Evolutionary conservation across 2,113 vertebrate genomes (phyloP).

Genomic region (Zosterops hypoxanthus): DNA sequence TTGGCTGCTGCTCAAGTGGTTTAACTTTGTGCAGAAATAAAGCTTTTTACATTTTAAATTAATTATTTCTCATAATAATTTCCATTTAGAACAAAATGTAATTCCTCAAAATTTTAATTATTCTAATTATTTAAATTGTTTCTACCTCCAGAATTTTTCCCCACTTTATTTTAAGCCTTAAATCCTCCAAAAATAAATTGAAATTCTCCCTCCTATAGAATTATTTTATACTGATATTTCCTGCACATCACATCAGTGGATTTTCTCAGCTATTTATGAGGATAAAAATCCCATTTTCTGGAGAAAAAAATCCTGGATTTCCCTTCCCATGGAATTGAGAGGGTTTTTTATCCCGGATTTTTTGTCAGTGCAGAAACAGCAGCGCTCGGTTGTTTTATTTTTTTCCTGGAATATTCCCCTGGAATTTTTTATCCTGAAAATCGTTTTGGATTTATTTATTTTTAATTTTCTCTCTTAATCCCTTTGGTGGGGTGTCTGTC

Average conservation of each 20-base stretch:
- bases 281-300: neutral
- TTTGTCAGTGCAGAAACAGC: neutral
- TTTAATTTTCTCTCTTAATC: neutral
- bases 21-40: neutral
- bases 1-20: neutral
- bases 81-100: fast-evolving
- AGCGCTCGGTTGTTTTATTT: neutral
- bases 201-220: neutral
- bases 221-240: neutral
- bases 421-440: neutral
- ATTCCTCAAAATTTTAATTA: neutral
- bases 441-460: neutral
- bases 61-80: neutral
- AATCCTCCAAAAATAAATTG: neutral
- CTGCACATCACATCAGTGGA: neutral
- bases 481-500: neutral
- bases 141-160: neutral
- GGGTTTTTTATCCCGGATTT: neutral
- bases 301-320: neutral
- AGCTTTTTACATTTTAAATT: neutral
- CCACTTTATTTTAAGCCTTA: neutral
- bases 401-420: neutral
- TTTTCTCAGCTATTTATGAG: neutral
- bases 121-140: neutral
- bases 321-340: neutral